A percentile compares a stretch with the other conserved stretches of the same genome.
phyloP scores from a whole-genome alignment of 2,113 vertebrate species.

The Tor tambroides region DNA sequence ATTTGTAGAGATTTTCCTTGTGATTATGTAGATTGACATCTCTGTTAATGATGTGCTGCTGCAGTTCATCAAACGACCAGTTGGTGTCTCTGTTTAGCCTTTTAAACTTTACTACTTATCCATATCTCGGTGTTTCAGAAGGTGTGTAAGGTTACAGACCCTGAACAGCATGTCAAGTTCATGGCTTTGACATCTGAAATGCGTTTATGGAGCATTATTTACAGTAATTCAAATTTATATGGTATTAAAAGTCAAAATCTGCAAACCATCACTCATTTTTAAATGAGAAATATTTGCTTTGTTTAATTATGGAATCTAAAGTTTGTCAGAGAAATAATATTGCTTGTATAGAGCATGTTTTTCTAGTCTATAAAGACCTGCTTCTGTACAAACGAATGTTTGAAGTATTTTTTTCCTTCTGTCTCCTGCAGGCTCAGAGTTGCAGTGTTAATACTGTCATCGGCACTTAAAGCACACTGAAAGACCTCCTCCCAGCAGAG shows the following conservation, averaged over 20 bases:
- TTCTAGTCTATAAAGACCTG: neutral
- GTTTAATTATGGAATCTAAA: neutral
- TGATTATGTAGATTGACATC: slow-evolving; percentile 11
- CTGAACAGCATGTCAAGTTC: neutral
- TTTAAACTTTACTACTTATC: slow-evolving; percentile 24
- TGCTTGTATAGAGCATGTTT: neutral
- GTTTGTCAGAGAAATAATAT: neutral
- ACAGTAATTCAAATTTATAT: neutral
- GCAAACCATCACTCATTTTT: neutral
- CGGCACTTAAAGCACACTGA: slow-evolving; percentile 10
- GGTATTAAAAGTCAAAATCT: neutral
- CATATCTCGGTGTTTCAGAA: neutral
- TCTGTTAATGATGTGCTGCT: slow-evolving; percentile 60
- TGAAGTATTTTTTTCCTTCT: neutral
- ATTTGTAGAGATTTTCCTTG: neutral
- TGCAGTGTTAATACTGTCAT: slow-evolving; percentile 14
- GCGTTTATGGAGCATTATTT: neutral
- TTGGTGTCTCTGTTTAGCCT: slow-evolving; percentile 75
- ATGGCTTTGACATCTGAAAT: neutral
- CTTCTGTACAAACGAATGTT: neutral
- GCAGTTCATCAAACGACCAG: slow-evolving; percentile 76
- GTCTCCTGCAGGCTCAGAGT: neutral
- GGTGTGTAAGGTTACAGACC: neutral
- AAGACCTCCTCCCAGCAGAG: neutral
- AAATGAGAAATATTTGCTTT: neutral